Percentiles rank a stretch among this genome's conserved stretches.
Conservation (phyloP, 1,140 invertebrate species). For the Bombus huntii region DNA sequence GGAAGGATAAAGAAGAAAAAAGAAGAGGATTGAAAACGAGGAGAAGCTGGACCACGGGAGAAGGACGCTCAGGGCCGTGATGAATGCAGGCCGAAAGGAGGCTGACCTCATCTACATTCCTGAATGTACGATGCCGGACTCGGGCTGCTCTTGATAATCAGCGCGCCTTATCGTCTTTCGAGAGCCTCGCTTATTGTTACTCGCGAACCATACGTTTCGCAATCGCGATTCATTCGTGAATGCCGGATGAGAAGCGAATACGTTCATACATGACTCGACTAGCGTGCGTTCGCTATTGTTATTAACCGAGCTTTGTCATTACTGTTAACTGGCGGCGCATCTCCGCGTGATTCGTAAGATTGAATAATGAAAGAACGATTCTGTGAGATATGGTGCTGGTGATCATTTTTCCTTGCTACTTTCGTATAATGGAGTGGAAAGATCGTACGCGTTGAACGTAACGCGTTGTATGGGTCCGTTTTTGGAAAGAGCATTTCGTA, state of each 20-base stretch:
- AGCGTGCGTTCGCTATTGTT: slow-evolving; percentile 3
- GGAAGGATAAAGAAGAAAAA: background rate
- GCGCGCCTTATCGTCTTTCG: slow-evolving; percentile 53
- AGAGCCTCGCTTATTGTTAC: slow-evolving; percentile 7
- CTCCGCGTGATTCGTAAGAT: background rate
- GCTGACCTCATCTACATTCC: slow-evolving; percentile 63
- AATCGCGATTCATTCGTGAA: background rate
- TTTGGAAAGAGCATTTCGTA: too few relatives aligned
- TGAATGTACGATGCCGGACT: slow-evolving; percentile 33
- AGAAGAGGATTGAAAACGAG: slow-evolving; percentile 6
- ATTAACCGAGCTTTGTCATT: slow-evolving; percentile 28
- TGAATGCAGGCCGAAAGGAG: slow-evolving; percentile 58
- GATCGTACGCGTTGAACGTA: background rate
- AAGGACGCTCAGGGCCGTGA: slow-evolving; percentile 50
- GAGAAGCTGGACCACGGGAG: slow-evolving; percentile 15
- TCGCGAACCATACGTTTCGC: slow-evolving; percentile 3
- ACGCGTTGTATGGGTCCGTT: too few relatives aligned
- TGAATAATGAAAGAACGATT: background rate
- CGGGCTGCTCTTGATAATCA: slow-evolving; percentile 58
- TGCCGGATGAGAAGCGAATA: slow-evolving; percentile 7
- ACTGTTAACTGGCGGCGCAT: background rate
- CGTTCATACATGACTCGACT: background rate
- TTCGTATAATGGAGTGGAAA: background rate
- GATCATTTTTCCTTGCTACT: background rate
- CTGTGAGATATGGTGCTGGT: background rate